Evolutionary conservation across 2,113 vertebrate species (phyloP).

Genomic region (Lagopus leucura): DNA sequence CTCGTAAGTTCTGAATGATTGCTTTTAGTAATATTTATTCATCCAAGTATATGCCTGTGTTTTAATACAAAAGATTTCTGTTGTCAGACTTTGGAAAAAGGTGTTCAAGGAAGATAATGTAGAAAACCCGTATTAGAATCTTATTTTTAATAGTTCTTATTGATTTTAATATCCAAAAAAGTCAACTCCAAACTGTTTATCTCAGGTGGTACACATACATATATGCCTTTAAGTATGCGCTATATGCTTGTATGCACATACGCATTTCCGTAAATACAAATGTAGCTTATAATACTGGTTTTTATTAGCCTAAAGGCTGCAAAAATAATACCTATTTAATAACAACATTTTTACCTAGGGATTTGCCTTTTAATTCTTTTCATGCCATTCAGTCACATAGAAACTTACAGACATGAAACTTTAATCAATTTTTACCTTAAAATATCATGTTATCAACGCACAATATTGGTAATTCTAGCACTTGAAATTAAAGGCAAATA

Average conservation of each 20-base stretch:
- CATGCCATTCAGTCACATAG: not conserved
- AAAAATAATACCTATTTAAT: not conserved
- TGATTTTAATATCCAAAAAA: not conserved
- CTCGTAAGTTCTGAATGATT: not conserved
- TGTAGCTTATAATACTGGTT: not conserved
- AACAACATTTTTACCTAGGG: not conserved
- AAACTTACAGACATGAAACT: not conserved
- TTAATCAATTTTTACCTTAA: not conserved
- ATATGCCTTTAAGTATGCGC: accelerated
- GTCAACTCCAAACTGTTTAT: accelerated
- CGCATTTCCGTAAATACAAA: not conserved
- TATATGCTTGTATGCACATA: not conserved
- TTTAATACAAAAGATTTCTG: not conserved
- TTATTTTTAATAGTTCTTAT: not conserved
- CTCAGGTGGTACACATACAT: not conserved
- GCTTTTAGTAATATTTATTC: not conserved
- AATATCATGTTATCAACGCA: not conserved
- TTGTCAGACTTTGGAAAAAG: not conserved
- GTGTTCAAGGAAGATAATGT: not conserved
- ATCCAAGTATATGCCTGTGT: not conserved
- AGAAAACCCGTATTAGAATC: not conserved
- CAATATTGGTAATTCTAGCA: not conserved
- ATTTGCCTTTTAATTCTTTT: not conserved
- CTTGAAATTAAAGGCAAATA: not conserved
- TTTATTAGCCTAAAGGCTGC: not conserved